A percentile compares a stretch with the other conserved stretches of the same genome.
phyloP scores from a whole-genome alignment of 2,113 vertebrate species.

The Bothrops jararaca region DNA sequence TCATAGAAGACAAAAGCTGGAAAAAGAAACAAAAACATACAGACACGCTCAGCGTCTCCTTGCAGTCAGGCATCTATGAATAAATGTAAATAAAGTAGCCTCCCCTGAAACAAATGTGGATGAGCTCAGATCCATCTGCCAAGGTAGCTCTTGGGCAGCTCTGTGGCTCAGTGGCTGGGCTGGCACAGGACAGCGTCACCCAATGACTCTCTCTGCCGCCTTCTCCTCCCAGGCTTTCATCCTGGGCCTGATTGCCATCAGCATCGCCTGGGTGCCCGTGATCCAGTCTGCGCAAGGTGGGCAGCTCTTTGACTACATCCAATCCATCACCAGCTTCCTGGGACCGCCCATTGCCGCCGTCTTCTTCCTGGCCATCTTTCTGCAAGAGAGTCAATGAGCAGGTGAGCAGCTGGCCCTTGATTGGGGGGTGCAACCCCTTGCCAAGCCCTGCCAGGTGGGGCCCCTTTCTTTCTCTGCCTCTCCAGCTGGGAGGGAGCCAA shows the following conservation, averaged over 20 bases:
- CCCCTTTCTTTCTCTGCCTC: not conserved
- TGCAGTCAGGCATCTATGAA: not conserved
- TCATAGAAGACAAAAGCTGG: not conserved
- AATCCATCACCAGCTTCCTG: slow-evolving; percentile 91
- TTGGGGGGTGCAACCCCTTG: not conserved
- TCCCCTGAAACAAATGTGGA: not conserved
- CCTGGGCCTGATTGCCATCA: slow-evolving; percentile 82
- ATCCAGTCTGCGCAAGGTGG: slow-evolving; percentile 88
- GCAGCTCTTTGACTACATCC: slow-evolving; percentile 93
- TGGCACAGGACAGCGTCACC: not conserved
- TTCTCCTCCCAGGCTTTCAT: slow-evolving; percentile 84
- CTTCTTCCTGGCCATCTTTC: slow-evolving; percentile 89
- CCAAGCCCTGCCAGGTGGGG: not conserved
- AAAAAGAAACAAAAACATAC: not conserved
- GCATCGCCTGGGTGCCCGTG: slow-evolving; percentile 94
- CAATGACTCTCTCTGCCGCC: slow-evolving; percentile 5
- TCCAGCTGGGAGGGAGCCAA: not conserved
- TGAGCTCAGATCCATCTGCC: not conserved
- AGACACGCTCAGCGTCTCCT: not conserved
- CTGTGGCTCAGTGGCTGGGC: not conserved
- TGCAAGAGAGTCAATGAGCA: slow-evolving; percentile 88
- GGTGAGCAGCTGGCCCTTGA: slow-evolving; percentile 64
- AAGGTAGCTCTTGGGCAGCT: not conserved
- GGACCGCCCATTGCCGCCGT: slow-evolving; percentile 89
- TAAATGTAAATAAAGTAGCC: not conserved